Conservation (phyloP, 2,888 invertebrate species). For the Euphydryas editha region DNA sequence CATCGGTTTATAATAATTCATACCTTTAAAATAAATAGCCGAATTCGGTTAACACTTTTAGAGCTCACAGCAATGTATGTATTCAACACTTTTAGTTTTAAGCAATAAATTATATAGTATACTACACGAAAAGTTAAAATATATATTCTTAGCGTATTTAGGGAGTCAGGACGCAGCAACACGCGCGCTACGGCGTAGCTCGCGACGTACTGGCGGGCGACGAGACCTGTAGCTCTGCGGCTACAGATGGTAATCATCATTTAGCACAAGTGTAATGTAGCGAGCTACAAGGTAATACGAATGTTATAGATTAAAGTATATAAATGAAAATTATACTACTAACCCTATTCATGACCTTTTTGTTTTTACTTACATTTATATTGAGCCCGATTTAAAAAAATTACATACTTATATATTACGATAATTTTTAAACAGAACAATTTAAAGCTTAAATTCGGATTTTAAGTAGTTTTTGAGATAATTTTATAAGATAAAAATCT, state of each 20-base stretch:
- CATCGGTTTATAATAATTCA: not conserved
- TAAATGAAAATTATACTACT: no score
- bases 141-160: constrained; percentile 17
- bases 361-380: no score
- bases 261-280: not conserved
- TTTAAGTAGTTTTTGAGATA: no score
- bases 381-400: no score
- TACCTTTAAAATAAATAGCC: constrained; percentile 7
- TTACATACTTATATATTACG: no score
- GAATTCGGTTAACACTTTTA: not conserved
- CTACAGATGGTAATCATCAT: constrained; percentile 24
- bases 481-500: no score
- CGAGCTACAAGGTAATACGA: not conserved
- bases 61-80: not conserved
- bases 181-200: constrained; percentile 48
- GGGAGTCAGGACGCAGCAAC: constrained; percentile 37
- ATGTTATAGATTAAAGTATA: not conserved
- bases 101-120: not conserved
- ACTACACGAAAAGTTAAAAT: constrained; percentile 18
- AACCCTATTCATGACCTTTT: no score
- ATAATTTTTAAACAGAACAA: no score
- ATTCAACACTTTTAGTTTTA: not conserved
- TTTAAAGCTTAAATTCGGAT: no score
- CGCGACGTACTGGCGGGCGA: constrained; percentile 43
- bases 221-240: constrained; percentile 47